Percentiles rank a stretch among this genome's conserved stretches.
Evolutionary conservation across 2,888 invertebrate genomes (phyloP).

Genomic region (Cephus rjabovi): DNA sequence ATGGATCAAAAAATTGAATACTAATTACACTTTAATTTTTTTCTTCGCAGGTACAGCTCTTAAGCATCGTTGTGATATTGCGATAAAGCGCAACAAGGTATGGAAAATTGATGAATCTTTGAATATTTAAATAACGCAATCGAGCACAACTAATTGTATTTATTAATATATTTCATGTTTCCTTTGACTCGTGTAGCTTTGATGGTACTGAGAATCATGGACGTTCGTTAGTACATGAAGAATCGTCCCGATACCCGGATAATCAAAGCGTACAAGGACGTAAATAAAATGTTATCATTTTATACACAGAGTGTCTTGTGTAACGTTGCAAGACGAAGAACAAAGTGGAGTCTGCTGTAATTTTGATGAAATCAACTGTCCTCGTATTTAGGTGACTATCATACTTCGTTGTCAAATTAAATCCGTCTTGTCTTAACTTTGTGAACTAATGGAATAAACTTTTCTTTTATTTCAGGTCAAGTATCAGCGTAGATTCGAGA

Average conservation of each 20-base stretch:
- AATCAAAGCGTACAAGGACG: not conserved
- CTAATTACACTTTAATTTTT: not conserved
- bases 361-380: not conserved
- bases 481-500: slow-evolving; percentile 27
- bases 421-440: not conserved
- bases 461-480: slow-evolving; percentile 32
- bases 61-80: not conserved
- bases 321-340: not conserved
- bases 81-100: not conserved
- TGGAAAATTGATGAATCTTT: not conserved
- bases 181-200: not conserved
- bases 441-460: not conserved
- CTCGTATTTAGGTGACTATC: not conserved
- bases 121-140: not conserved
- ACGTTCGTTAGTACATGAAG: not conserved
- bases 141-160: not conserved
- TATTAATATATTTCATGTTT: not conserved
- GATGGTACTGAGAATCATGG: not conserved
- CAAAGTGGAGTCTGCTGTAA: not conserved
- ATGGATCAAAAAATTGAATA: not conserved
- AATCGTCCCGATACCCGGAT: not conserved
- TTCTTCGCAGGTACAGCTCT: not conserved
- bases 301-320: not conserved
- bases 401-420: not conserved
- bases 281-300: not conserved